Evolutionary conservation across 2,797 vertebrate genomes (phyloP), one percentile per base, ranked within the genome.

Genomic region (Melanitta fusca): DNA sequence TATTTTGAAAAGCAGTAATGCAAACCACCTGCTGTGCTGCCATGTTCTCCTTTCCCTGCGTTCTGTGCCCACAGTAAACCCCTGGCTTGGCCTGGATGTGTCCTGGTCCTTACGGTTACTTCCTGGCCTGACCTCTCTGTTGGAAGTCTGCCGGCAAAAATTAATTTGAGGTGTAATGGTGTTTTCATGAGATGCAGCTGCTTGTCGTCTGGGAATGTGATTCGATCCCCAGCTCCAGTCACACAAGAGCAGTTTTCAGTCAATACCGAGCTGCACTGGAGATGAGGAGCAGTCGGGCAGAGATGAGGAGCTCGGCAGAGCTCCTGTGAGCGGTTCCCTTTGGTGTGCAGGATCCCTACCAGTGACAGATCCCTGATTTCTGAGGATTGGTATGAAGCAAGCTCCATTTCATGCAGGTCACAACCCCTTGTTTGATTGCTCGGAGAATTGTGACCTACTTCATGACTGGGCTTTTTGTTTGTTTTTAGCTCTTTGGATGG

Each of bases 321-420:
- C 64, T 93, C 71, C 69, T 5, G 25, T 90, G 90, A 77, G 65
- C 45, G 17, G 62, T 68, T 92, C 89, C 56, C 56, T 74, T 79
- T 36, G 39, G 65, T 49, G 66, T 39, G 54, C 61, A 0, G 1
- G 89, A 80, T 92, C 20, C 24, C 24, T 61, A 32, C 43, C 71
- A 34, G 56, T 2, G 4, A 57, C 32, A 20, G 5, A 77, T 82
- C 74, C 71, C 61, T 85, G 81, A 70, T 82, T 93, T 91, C 87
- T n/a, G n/a, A 58, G 45, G 62, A 65, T 43, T 2, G 0, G 86
- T 94, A 93, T 13, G 70, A 91, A 93, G 68, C 38, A 89, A 94
- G 93, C 24, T 85, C 75, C 34, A 3, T 96, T 95, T 94, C 32
- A 82, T 94, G 91, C 81, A 75, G 85, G 78, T 89, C 47, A 27